phyloP scores from a whole-genome alignment of 2,888 invertebrate species.

The Lysandra coridon region DNA sequence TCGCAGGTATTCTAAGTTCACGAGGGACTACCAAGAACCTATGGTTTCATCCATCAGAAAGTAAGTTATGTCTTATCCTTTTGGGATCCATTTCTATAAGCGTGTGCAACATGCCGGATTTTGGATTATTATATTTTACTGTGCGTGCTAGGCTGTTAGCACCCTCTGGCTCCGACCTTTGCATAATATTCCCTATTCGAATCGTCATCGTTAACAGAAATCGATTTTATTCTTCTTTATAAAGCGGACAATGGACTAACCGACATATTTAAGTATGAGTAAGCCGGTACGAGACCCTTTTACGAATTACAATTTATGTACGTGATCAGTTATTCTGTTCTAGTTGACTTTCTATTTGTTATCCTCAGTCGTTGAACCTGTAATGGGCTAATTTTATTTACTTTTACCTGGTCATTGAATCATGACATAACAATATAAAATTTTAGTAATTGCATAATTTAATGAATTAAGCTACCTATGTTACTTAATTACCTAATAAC shows the following conservation, averaged over 20 bases:
- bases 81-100: too few relatives aligned
- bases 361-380: slow-evolving; percentile 14
- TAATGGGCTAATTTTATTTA: slow-evolving; percentile 1
- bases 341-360: background rate
- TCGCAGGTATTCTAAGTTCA: too few relatives aligned
- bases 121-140: too few relatives aligned
- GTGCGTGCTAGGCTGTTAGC: too few relatives aligned
- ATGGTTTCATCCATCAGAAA: too few relatives aligned
- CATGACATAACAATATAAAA: background rate
- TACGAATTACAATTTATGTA: background rate
- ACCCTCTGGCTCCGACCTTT: too few relatives aligned
- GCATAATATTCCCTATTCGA: background rate
- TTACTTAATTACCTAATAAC: background rate
- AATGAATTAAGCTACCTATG: background rate
- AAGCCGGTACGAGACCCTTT: slow-evolving; percentile 13
- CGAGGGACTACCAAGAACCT: too few relatives aligned
- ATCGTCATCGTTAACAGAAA: background rate
- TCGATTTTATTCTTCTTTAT: background rate
- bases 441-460: background rate
- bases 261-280: background rate
- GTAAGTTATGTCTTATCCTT: too few relatives aligned
- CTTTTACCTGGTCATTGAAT: background rate
- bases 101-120: too few relatives aligned
- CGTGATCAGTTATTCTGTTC: slow-evolving; percentile 10
- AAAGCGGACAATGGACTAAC: background rate